A percentile compares a stretch with the other conserved stretches of the same genome.
phyloP scores from a whole-genome alignment of 92 coral and sea anemone genomes.

The Paragorgia papillata region DNA sequence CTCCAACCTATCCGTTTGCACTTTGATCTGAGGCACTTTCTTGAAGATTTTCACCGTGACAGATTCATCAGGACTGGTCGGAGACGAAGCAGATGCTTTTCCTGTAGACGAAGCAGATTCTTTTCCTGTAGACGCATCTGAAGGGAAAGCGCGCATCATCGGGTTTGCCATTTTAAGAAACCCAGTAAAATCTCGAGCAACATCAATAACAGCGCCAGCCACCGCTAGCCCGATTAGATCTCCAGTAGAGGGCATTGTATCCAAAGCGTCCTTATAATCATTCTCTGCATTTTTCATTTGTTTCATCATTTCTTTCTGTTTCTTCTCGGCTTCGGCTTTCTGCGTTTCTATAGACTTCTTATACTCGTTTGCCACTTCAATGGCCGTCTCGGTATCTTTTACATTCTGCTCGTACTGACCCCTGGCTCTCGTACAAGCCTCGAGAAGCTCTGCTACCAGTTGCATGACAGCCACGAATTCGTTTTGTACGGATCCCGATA shows the following conservation, averaged over 20 bases:
- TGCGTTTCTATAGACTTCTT: conserved; percentile 30
- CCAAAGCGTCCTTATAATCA: conserved; percentile 51
- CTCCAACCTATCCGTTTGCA: neutral
- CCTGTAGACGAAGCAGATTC: neutral
- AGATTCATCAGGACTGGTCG: neutral
- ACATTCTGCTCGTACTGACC: conserved; percentile 52
- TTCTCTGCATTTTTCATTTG: conserved; percentile 44
- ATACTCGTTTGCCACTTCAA: conserved; percentile 38
- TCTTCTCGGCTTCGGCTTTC: conserved; percentile 20
- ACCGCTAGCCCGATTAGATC: conserved; percentile 35
- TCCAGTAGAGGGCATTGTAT: neutral
- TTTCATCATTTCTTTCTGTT: conserved; percentile 40
- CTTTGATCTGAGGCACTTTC: neutral
- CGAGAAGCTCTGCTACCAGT: conserved; percentile 61
- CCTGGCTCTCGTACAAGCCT: conserved; percentile 60
- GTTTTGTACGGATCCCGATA: conserved; percentile 48
- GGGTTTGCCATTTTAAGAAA: neutral
- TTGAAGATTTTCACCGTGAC: neutral
- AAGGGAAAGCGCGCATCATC: too few relatives aligned
- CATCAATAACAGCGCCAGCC: conserved; percentile 19
- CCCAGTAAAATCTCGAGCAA: neutral
- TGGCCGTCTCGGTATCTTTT: conserved; percentile 20
- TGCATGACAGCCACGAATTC: conserved; percentile 60
- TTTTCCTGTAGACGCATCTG: neutral
- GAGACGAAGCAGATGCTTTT: neutral